Evolutionary conservation across 2,113 vertebrate species (phyloP).

Genomic region (Passer montanus): DNA sequence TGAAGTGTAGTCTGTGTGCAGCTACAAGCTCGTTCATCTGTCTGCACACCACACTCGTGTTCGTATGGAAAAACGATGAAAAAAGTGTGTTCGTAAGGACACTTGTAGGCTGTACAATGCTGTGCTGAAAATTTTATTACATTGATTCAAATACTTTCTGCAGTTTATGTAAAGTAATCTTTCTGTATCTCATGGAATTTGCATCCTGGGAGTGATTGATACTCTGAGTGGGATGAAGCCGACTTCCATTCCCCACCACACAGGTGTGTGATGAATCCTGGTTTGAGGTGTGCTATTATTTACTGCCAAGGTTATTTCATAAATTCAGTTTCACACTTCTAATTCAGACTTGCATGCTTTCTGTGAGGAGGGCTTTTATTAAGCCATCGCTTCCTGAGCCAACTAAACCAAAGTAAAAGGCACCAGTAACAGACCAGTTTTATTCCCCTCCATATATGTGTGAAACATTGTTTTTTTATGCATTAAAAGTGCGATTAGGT

Average conservation of each 20-base stretch:
- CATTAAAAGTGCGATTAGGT: conserved; percentile 31
- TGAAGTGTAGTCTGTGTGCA: not conserved
- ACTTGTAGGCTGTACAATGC: conserved; percentile 2
- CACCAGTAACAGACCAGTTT: not conserved
- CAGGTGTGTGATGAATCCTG: conserved; percentile 52
- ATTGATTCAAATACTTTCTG: conserved; percentile 54
- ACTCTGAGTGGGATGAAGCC: conserved; percentile 26
- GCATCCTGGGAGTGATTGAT: conserved; percentile 70
- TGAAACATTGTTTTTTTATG: conserved; percentile 35
- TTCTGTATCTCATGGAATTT: conserved; percentile 58
- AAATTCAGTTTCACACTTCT: conserved; percentile 55
- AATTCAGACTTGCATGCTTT: conserved; percentile 45
- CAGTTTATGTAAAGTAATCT: conserved; percentile 56
- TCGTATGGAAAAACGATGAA: not conserved
- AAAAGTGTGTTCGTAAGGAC: not conserved
- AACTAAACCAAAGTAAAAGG: conserved; percentile 39
- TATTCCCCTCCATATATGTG: not conserved
- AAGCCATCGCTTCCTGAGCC: conserved; percentile 43
- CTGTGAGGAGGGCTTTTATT: conserved; percentile 16
- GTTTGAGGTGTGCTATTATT: conserved; percentile 65
- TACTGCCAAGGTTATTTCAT: conserved; percentile 69
- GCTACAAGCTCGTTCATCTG: not conserved
- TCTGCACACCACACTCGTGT: not conserved
- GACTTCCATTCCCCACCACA: conserved; percentile 49
- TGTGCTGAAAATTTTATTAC: conserved; percentile 50